These are phyloP conservation scores for Ammospiza caudacuta DNA, from an alignment of 2,113 vertebrate species.

Conservation along the genomic window DNA sequence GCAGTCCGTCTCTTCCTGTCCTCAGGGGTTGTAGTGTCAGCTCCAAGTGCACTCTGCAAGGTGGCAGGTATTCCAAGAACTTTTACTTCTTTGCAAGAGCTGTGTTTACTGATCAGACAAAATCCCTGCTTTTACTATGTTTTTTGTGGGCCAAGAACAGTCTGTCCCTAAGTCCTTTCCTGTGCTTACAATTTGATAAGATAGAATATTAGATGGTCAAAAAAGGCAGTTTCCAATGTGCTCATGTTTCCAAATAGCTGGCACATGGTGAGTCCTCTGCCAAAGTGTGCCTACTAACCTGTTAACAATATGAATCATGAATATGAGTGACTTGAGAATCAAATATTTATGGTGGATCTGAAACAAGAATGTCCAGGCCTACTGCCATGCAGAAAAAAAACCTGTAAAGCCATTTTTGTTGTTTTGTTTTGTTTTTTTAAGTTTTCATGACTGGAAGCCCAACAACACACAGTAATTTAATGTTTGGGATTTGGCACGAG, in stretches of 20 bases:
- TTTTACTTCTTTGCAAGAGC: neutral
- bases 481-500: neutral
- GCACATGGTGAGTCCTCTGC: slow-evolving; percentile 53
- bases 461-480: slow-evolving; percentile 28
- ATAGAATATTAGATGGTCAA: slow-evolving; percentile 56
- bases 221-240: slow-evolving; percentile 49
- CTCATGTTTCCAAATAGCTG: slow-evolving; percentile 24
- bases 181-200: neutral
- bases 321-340: slow-evolving; percentile 65
- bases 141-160: neutral
- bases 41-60: neutral
- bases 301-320: slow-evolving; percentile 63
- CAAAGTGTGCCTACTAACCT: slow-evolving; percentile 68
- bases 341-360: slow-evolving; percentile 75
- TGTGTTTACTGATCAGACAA: neutral
- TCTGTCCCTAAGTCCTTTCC: neutral
- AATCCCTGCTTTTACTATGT: neutral
- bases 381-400: slow-evolving; percentile 58
- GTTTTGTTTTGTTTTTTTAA: neutral
- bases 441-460: slow-evolving; percentile 15
- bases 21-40: neutral
- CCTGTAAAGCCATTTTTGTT: neutral
- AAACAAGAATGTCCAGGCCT: slow-evolving; percentile 78
- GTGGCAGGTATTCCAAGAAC: neutral
- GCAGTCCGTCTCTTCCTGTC: neutral